Percentiles rank a stretch among this genome's conserved stretches.
Conservation (phyloP, 2,797 vertebrate species). For the Macropus fuliginosus region DNA sequence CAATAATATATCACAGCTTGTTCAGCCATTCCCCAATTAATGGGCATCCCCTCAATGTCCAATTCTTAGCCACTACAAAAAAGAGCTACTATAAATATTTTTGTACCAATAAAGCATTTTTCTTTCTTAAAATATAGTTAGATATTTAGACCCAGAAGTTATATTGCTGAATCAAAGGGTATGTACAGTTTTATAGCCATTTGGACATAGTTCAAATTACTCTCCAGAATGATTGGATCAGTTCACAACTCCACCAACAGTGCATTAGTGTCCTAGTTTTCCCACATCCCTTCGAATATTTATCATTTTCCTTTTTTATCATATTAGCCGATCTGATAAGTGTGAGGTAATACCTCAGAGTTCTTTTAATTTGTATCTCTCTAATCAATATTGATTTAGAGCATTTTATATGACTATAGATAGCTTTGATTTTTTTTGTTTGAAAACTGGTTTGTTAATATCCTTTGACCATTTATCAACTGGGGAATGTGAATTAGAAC, state of each 20-base stretch:
- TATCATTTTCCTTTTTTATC: neutral
- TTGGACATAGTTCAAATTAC: neutral
- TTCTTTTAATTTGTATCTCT: neutral
- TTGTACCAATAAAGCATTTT: neutral
- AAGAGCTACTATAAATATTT: neutral
- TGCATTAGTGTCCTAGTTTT: too few species aligned
- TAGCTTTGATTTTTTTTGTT: neutral
- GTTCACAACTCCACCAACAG: too few species aligned
- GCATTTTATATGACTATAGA: neutral
- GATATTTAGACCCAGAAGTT: neutral
- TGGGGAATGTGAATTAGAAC: conserved; percentile 18
- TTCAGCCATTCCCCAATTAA: neutral
- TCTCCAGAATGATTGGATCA: neutral
- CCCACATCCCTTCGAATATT: too few species aligned
- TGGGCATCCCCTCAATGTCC: neutral
- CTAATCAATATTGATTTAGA: neutral
- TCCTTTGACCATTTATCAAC: neutral
- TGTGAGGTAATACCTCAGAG: neutral
- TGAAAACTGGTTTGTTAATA: neutral
- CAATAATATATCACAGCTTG: neutral
- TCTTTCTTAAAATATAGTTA: neutral
- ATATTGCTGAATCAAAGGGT: neutral
- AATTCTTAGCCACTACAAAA: neutral
- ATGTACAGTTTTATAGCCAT: neutral
- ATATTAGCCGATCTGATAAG: neutral